Evolutionary conservation across 2,113 vertebrate genomes (phyloP).

Genomic region (Strix uralensis): DNA sequence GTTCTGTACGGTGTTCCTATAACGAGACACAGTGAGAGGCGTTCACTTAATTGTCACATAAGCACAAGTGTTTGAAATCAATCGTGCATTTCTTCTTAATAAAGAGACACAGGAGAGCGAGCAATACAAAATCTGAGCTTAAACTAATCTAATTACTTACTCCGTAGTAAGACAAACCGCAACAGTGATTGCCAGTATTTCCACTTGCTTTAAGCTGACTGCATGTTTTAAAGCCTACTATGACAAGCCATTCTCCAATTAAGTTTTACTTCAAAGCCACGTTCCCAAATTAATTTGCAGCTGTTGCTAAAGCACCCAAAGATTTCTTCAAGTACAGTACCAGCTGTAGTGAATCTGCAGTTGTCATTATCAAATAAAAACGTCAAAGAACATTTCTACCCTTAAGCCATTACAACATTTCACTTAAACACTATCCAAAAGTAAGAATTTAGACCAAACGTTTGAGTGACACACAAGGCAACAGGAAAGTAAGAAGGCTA

Average conservation of each 20-base stretch:
- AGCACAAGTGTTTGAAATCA: slow-evolving; percentile 39
- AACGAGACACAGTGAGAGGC: slow-evolving; percentile 29
- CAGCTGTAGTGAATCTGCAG: not conserved
- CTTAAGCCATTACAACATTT: not conserved
- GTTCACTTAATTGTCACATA: slow-evolving; percentile 32
- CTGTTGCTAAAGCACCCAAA: not conserved
- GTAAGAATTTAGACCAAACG: not conserved
- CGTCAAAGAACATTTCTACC: not conserved
- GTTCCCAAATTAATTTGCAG: slow-evolving; percentile 26
- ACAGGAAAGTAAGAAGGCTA: not conserved
- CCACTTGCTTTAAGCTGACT: slow-evolving; percentile 26
- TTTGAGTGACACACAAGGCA: not conserved
- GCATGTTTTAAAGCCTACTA: not conserved
- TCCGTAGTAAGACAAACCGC: not conserved
- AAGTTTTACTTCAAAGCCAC: slow-evolving; percentile 7
- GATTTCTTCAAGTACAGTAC: not conserved
- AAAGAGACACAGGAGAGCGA: not conserved
- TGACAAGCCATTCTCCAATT: not conserved
- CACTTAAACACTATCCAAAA: not conserved
- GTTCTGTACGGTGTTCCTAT: slow-evolving; percentile 13
- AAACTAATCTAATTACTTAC: slow-evolving; percentile 53
- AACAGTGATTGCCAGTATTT: not conserved
- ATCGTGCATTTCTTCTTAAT: slow-evolving; percentile 16
- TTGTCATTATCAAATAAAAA: slow-evolving; percentile 29
- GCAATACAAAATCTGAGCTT: slow-evolving; percentile 27